phyloP scores from a whole-genome alignment of 2,888 invertebrate species.

The Halictus ligatus region DNA sequence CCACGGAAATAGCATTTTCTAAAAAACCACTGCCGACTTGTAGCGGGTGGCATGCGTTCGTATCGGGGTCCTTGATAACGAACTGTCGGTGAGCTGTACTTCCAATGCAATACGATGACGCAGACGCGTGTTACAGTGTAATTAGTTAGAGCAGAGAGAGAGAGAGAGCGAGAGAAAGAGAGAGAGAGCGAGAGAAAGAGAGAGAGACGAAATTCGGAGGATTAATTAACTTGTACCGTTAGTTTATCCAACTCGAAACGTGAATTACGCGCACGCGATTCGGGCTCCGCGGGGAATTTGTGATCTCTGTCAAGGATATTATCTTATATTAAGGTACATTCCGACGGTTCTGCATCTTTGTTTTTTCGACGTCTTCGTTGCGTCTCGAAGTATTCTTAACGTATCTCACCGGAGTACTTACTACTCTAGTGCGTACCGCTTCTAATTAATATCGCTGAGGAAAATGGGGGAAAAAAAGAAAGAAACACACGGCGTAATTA shows the following conservation, averaged over 20 bases:
- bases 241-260: background rate
- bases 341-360: conserved; percentile 53
- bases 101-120: conserved; percentile 37
- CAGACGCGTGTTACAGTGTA: conserved; percentile 7
- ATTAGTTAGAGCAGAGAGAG: conserved; percentile 30
- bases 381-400: conserved; percentile 63
- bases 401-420: conserved; percentile 68
- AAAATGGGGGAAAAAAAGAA: conserved; percentile 7
- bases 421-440: conserved; percentile 50
- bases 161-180: background rate
- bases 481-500: conserved; percentile 53
- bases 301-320: conserved; percentile 43
- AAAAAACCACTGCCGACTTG: conserved; percentile 47
- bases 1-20: conserved; percentile 24
- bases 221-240: conserved; percentile 17
- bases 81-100: conserved; percentile 49
- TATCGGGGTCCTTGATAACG: conserved; percentile 54
- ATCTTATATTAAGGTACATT: conserved; percentile 72
- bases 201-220: conserved; percentile 21
- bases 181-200: background rate
- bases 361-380: conserved; percentile 45
- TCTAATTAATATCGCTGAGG: conserved; percentile 11
- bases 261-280: background rate
- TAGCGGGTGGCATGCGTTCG: conserved; percentile 41
- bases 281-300: conserved; percentile 15